A percentile compares a stretch with the other conserved stretches of the same genome.
Evolutionary conservation across 2,888 invertebrate species (phyloP).

Genomic region (Digitonthophagus gazella): DNA sequence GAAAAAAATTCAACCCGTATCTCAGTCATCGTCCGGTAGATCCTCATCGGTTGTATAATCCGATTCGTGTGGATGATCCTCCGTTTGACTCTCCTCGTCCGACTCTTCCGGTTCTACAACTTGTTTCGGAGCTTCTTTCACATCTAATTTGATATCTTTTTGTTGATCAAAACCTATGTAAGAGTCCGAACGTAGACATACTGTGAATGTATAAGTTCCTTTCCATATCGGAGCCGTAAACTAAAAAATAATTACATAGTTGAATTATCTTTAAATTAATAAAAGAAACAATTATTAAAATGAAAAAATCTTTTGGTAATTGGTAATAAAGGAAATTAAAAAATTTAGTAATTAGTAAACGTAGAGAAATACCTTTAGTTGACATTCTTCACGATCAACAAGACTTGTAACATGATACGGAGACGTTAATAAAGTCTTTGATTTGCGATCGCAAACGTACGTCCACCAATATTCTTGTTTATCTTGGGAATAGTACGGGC

Average conservation of each 20-base stretch:
- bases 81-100: constrained; percentile 62
- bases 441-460: constrained; percentile 94
- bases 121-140: constrained; percentile 91
- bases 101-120: constrained; percentile 97
- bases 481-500: constrained; percentile 91
- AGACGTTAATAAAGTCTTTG: constrained; percentile 84
- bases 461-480: constrained; percentile 99
- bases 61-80: constrained; percentile 63
- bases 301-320: no score
- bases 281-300: no score
- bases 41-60: constrained; percentile 70
- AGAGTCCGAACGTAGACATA: constrained; percentile 93
- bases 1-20: constrained; percentile 8
- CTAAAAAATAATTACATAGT: constrained; percentile 37
- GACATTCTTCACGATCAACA: constrained; percentile 84
- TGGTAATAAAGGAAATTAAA: no score
- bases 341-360: neutral
- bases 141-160: constrained; percentile 94
- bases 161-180: constrained; percentile 96
- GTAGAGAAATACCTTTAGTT: constrained; percentile 64
- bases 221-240: constrained; percentile 96
- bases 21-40: constrained; percentile 53
- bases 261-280: constrained; percentile 8
- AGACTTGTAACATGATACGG: constrained; percentile 94
- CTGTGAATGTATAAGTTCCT: constrained; percentile 88